phyloP scores from a whole-genome alignment of 2,888 invertebrate genomes.

The Clostera curtula region DNA sequence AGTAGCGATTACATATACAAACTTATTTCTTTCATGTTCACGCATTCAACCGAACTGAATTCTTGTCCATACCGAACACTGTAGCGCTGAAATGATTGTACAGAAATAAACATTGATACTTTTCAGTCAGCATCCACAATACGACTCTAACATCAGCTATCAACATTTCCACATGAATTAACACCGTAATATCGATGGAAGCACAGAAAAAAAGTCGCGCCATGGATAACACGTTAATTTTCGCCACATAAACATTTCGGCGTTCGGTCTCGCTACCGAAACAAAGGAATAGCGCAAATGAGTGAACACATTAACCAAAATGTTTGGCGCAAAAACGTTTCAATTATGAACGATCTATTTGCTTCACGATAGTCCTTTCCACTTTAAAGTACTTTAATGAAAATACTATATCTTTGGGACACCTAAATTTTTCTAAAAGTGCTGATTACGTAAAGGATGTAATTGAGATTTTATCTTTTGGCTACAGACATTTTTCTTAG shows the following conservation, averaged over 20 bases:
- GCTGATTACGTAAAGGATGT: not conserved
- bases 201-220: not conserved
- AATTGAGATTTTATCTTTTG: too few relatives aligned
- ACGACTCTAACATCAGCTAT: too few relatives aligned
- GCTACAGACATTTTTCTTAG: too few relatives aligned
- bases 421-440: not conserved
- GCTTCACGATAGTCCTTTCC: conserved; percentile 3
- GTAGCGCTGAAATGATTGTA: too few relatives aligned
- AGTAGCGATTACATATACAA: too few relatives aligned
- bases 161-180: too few relatives aligned
- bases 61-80: too few relatives aligned
- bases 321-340: conserved; percentile 5
- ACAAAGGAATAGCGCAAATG: conserved; percentile 24
- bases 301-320: conserved; percentile 23
- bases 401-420: not conserved
- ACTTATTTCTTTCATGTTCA: too few relatives aligned
- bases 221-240: not conserved
- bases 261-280: conserved; percentile 2
- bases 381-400: not conserved
- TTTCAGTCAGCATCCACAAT: too few relatives aligned
- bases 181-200: too few relatives aligned
- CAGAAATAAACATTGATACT: too few relatives aligned
- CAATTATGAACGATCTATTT: conserved; percentile 6
- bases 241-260: conserved; percentile 5
- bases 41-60: too few relatives aligned